These are phyloP conservation scores for Leptopilina myrica DNA, from an alignment of 2,888 invertebrate species.

Conservation along the genomic window DNA sequence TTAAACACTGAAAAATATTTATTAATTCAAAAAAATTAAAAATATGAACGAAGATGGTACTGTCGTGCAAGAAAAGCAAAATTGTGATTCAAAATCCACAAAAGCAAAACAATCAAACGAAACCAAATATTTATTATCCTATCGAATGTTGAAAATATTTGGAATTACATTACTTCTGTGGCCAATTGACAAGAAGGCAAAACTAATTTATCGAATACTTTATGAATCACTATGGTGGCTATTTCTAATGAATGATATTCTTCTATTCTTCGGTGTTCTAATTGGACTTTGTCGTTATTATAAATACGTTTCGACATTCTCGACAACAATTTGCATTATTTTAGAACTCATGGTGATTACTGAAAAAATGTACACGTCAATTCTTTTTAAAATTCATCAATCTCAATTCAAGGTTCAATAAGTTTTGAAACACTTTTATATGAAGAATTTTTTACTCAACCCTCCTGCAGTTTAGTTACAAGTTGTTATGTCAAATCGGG, in stretches of 20 bases:
- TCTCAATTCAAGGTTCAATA: neutral
- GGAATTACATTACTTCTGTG: constrained; percentile 2
- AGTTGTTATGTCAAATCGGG: too few species aligned
- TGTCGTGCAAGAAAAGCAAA: neutral
- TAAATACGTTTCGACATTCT: neutral
- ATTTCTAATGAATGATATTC: neutral
- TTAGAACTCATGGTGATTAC: neutral
- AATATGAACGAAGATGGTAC: neutral
- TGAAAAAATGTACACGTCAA: neutral
- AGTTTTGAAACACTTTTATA: too few species aligned
- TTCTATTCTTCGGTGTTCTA: constrained; percentile 2
- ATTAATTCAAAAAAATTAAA: too few species aligned
- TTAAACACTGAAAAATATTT: too few species aligned
- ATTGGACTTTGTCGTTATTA: constrained; percentile 9
- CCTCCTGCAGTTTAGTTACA: too few species aligned
- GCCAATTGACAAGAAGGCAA: neutral
- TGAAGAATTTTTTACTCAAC: too few species aligned
- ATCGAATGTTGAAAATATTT: neutral
- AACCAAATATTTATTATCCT: neutral
- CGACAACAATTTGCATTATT: constrained; percentile 4
- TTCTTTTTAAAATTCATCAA: neutral
- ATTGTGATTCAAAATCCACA: neutral
- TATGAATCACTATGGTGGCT: neutral
- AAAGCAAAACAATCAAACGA: neutral
- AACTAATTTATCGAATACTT: neutral